A percentile compares a stretch with the other conserved stretches of the same genome.
These are phyloP conservation scores for Catharus bicknelli DNA, from an alignment of 2,113 vertebrate species.

Conservation along the genomic window DNA sequence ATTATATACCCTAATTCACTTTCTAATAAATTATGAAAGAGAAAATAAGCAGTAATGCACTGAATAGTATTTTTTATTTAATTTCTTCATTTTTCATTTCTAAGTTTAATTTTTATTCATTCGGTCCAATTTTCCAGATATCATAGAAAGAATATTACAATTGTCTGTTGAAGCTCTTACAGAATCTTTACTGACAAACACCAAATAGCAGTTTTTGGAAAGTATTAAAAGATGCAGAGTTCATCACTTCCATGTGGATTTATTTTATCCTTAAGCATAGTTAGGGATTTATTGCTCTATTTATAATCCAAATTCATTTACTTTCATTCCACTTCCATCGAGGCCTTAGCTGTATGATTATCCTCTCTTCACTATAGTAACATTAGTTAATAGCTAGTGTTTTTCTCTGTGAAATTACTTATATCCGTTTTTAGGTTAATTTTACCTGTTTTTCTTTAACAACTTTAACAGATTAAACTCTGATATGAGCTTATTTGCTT, in stretches of 20 bases:
- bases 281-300: background rate
- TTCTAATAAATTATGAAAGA: background rate
- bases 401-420: background rate
- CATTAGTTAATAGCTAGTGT: background rate
- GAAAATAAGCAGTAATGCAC: background rate
- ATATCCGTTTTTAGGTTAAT: background rate
- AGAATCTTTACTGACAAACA: background rate
- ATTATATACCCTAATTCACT: background rate
- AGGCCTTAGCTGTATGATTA: background rate
- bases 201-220: background rate
- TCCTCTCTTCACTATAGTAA: background rate
- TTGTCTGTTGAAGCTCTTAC: background rate
- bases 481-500: background rate
- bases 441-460: background rate
- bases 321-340: background rate
- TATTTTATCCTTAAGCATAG: background rate
- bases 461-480: background rate
- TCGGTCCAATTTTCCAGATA: background rate
- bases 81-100: background rate
- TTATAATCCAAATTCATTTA: background rate
- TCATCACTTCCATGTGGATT: background rate
- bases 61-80: background rate
- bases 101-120: background rate
- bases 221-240: background rate
- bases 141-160: background rate